Percentiles rank a stretch among this genome's conserved stretches.
These are phyloP conservation scores for Ctenoplectra terminalis DNA, from an alignment of 1,140 invertebrate genomes.

Conservation along the genomic window DNA sequence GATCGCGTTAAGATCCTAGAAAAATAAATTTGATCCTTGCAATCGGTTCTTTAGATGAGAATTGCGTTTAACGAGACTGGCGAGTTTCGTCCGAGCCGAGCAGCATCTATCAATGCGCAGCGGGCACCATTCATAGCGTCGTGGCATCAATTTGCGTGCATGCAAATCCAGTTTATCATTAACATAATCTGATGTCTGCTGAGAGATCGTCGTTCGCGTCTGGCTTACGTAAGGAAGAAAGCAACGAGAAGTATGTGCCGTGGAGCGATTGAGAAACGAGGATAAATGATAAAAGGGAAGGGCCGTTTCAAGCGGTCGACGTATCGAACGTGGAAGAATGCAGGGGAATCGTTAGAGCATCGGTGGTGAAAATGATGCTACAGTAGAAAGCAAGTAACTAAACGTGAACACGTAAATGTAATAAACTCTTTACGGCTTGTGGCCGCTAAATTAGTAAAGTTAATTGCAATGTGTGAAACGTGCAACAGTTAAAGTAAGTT, in stretches of 20 bases:
- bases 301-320: neutral
- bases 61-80: constrained; percentile 32
- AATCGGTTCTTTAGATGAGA: no score
- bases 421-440: neutral
- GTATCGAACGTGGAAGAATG: neutral
- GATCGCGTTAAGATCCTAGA: no score
- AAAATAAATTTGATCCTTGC: no score
- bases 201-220: neutral
- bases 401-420: neutral
- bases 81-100: constrained; percentile 27
- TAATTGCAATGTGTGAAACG: neutral
- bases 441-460: neutral
- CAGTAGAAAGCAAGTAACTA: neutral
- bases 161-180: constrained; percentile 49
- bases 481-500: neutral
- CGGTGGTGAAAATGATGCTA: neutral
- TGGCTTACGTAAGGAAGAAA: constrained; percentile 1
- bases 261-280: neutral
- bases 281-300: neutral
- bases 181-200: constrained; percentile 10
- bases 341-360: neutral
- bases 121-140: neutral
- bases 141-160: constrained; percentile 49
- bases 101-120: constrained; percentile 15
- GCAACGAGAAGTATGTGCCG: neutral